Evolutionary conservation across 2,797 vertebrate species (phyloP), one percentile per base, ranked within the genome.

Genomic region (Tenualosa ilisha): DNA sequence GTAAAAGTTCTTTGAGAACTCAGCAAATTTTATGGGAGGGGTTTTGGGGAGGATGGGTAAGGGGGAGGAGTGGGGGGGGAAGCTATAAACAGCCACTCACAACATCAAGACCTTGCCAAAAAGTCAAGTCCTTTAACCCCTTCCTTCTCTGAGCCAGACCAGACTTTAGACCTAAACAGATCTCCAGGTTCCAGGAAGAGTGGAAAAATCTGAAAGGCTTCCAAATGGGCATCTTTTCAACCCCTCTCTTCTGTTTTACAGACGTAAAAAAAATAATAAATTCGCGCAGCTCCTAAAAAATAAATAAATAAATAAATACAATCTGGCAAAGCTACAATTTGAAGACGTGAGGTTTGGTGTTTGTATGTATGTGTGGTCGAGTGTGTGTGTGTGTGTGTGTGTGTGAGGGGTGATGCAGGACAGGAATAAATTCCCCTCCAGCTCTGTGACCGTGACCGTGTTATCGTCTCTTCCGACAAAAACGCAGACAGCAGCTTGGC

Each of bases 21-120:
- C 93, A 91, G 93, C 92, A 92, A 89, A 94, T 93, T 94, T 92
- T 91, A 92, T 82, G 85, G 89, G 93, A 91, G 88, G 79, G 86
- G 89, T 87, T 84, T 49, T 22, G 17, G 85, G 46, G 92, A 79
- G 72, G 72, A 79, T 79, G 72, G 72, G 72, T 17, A 3, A 3
- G 1, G 81, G 37, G 37, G 1, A 40, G 8, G 6, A 17, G 37
- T 0, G 40, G 37, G 68, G 37, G 17, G 68, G 68, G 1, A 20
- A 46, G 89, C 95, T 94, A 94, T 95, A 95, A 91, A 91, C 89
- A 91, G 94, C 87, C 89, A 85, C 87, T 82, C 84, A 89, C 90
- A 89, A 86, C 90, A 91, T 88, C 89, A 84, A 88, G 84, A 84
- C 87, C 84, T 43, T 40, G 84, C 88, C 92, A 89, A 86, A 79